Conservation (phyloP, 2,797 vertebrate genomes). For the Xerus rutilus region DNA sequence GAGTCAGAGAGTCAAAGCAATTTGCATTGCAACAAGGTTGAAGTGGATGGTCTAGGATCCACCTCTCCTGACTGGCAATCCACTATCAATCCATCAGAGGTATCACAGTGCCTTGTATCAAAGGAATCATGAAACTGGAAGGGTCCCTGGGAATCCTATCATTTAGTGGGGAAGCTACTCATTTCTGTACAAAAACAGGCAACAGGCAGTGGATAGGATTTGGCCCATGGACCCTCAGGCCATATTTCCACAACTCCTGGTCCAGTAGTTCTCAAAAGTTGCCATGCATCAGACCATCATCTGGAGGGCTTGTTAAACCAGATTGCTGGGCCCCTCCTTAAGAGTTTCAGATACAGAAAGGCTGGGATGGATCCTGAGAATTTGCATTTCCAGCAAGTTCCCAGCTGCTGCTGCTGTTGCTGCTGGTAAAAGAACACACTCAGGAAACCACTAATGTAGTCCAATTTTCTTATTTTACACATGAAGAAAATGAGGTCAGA, state of each 20-base stretch:
- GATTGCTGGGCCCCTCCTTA: too few species aligned
- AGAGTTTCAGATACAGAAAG: neutral
- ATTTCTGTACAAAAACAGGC: neutral
- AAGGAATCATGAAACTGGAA: neutral
- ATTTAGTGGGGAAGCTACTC: neutral
- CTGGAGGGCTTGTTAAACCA: neutral
- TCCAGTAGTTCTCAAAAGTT: neutral
- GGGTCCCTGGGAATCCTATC: neutral
- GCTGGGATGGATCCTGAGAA: neutral
- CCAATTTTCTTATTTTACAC: conserved; percentile 20
- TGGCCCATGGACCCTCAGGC: rapidly evolving
- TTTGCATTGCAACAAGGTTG: neutral
- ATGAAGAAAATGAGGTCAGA: neutral
- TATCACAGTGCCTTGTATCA: neutral
- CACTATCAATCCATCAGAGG: neutral
- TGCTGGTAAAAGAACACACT: neutral
- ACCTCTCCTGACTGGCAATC: neutral
- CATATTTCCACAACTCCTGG: neutral
- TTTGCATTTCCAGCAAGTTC: neutral
- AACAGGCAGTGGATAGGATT: neutral
- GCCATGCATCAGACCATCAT: neutral
- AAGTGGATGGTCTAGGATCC: neutral
- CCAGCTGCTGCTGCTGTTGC: neutral
- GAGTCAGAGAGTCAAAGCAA: neutral
- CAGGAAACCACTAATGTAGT: neutral